Evolutionary conservation across 1,140 invertebrate species (phyloP).

Genomic region (Pinna nobilis): DNA sequence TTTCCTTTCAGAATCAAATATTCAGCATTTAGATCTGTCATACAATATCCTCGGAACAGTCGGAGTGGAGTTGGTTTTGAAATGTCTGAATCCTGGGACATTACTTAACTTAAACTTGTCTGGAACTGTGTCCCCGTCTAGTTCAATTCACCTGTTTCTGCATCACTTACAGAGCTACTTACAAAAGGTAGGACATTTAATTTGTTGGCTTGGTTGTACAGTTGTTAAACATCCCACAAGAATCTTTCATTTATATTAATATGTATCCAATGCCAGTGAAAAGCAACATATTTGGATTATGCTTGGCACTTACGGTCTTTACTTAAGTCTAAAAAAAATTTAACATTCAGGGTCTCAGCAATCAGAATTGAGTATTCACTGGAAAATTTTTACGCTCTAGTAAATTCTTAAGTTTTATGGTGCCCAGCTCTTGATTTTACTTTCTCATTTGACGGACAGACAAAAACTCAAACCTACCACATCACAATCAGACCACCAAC

Average conservation of each 20-base stretch:
- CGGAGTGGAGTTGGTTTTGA: conserved; percentile 55
- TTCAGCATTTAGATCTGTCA: conserved; percentile 52
- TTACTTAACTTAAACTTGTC: conserved; percentile 38
- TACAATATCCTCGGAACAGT: conserved; percentile 51
- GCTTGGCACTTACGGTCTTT: too few relatives aligned
- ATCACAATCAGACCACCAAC: too few relatives aligned
- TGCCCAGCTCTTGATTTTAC: too few relatives aligned
- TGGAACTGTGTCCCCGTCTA: conserved; percentile 32
- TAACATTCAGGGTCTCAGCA: conserved; percentile 48
- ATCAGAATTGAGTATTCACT: conserved; percentile 37
- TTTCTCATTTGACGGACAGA: too few relatives aligned
- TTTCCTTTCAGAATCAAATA: conserved; percentile 43
- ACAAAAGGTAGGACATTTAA: conserved; percentile 38
- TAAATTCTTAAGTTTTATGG: too few relatives aligned
- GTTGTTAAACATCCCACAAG: too few relatives aligned
- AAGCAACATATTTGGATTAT: too few relatives aligned
- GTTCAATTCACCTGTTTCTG: conserved; percentile 31
- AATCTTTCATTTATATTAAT: not conserved
- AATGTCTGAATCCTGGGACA: conserved; percentile 36
- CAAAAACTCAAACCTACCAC: too few relatives aligned
- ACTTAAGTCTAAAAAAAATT: not conserved
- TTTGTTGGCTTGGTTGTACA: not conserved
- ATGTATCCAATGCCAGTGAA: not conserved
- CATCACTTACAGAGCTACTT: conserved; percentile 51
- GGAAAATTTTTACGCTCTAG: too few relatives aligned